Evolutionary conservation across 2,113 vertebrate species (phyloP), one percentile per base, ranked within the genome.

Genomic region (Todiramphus saurophagus): DNA sequence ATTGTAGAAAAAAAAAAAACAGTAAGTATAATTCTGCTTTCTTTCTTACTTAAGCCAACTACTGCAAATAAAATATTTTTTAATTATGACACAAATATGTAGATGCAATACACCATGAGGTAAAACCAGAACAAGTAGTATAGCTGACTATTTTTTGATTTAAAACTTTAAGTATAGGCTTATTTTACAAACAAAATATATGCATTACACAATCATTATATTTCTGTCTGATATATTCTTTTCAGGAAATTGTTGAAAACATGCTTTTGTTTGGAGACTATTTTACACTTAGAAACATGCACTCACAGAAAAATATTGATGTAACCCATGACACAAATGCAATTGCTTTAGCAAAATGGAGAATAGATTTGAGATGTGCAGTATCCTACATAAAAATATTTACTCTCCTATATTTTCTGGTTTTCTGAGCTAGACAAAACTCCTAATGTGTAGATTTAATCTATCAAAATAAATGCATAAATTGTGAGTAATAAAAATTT

Each of bases 221-320:
- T 55, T 84, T 81, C 31, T 77, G 1, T 33, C 37, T 37, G 2
- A 6, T 67, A 6, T 24, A 7, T 11, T 60, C 2, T 78, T 80
- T 75, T 37, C 10, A 74, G 25, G 10, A 69, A 70, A 41, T 70
- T 70, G 55, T 19, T 70, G 51, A 87, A 89, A 70, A 2, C 0
- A 4, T 66, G 4, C 0, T 21, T 56, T 56, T 33, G 8, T 21
- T 48, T 59, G 35, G 3, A 82, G 6, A 68, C 5, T 87, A 13
- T 67, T 80, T 74, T 89, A 46, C 8, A 11, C 7, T 64, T 92
- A 30, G 16, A 66, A 86, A 66, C 4, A 43, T 11, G 8, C 7
- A 50, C 0, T 1, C 5, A 44, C 9, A n/a, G 2, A 74, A 77
- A 53, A 77, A 12, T 37, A 23, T 2, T 44, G 2, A 25, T 39